These are phyloP conservation scores for Ammodytes marinus DNA, from an alignment of 2,113 vertebrate species.

Conservation along the genomic window DNA sequence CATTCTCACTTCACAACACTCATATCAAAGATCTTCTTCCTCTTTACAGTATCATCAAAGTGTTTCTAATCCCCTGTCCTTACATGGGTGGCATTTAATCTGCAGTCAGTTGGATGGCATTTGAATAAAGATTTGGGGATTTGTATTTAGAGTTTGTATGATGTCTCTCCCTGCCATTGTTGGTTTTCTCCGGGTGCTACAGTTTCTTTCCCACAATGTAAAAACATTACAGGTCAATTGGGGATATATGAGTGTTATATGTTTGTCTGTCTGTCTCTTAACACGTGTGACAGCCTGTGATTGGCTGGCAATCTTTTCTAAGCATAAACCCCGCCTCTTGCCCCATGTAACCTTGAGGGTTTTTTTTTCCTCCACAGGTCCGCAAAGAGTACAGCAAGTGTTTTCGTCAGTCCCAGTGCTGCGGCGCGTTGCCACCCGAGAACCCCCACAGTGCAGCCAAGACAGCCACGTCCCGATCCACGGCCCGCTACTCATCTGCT, in stretches of 20 bases:
- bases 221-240: too few relatives aligned
- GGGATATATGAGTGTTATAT: too few relatives aligned
- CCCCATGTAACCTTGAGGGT: background rate
- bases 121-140: constrained; percentile 65
- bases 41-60: constrained; percentile 7
- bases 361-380: constrained; percentile 84
- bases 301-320: too few relatives aligned
- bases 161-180: too few relatives aligned
- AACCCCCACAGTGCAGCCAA: constrained; percentile 94
- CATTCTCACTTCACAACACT: background rate
- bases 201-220: too few relatives aligned
- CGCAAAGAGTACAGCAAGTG: constrained; percentile 98
- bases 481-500: constrained; percentile 96
- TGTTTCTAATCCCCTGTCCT: constrained; percentile 37
- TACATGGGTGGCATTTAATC: constrained; percentile 63
- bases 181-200: too few relatives aligned
- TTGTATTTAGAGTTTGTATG: constrained; percentile 14
- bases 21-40: constrained; percentile 11
- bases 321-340: too few relatives aligned
- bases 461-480: constrained; percentile 92
- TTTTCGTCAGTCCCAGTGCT: constrained; percentile 96
- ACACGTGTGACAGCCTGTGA: too few relatives aligned
- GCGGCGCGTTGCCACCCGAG: constrained; percentile 91
- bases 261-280: too few relatives aligned
- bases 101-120: constrained; percentile 67